These are phyloP conservation scores for Peromyscus nudipes DNA, from an alignment of 2,797 vertebrate genomes.

Conservation along the genomic window DNA sequence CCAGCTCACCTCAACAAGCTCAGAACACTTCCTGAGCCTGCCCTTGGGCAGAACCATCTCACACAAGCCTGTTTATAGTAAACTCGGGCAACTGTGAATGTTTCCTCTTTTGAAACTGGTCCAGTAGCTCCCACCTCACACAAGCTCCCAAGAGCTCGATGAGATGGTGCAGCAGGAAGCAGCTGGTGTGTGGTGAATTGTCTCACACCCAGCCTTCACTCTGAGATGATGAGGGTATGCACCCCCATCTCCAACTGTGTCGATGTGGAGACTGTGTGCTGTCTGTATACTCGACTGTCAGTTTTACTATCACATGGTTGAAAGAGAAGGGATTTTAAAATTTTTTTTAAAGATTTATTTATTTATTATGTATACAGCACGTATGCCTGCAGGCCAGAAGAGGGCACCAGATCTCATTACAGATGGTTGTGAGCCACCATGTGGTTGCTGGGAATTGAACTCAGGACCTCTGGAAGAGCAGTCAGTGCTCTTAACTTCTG, in stretches of 20 bases:
- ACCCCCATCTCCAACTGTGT: neutral
- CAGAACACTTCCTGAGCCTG: neutral
- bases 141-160: neutral
- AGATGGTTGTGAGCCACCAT: too few relatives aligned
- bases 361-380: too few relatives aligned
- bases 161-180: neutral
- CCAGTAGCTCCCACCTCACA: neutral
- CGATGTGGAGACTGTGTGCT: neutral
- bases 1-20: neutral
- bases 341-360: too few relatives aligned
- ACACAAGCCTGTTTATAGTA: neutral
- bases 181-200: too few relatives aligned
- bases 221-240: too few relatives aligned
- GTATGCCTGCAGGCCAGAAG: too few relatives aligned
- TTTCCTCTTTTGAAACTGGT: neutral
- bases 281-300: fast-evolving
- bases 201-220: neutral
- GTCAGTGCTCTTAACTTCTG: too few relatives aligned
- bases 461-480: too few relatives aligned
- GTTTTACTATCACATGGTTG: neutral
- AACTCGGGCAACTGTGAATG: neutral
- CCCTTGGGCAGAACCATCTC: neutral
- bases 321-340: neutral
- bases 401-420: too few relatives aligned
- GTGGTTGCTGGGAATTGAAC: too few relatives aligned